Conservation (phyloP, 2,797 vertebrate genomes). For the Pantherophis alleghaniensis region DNA sequence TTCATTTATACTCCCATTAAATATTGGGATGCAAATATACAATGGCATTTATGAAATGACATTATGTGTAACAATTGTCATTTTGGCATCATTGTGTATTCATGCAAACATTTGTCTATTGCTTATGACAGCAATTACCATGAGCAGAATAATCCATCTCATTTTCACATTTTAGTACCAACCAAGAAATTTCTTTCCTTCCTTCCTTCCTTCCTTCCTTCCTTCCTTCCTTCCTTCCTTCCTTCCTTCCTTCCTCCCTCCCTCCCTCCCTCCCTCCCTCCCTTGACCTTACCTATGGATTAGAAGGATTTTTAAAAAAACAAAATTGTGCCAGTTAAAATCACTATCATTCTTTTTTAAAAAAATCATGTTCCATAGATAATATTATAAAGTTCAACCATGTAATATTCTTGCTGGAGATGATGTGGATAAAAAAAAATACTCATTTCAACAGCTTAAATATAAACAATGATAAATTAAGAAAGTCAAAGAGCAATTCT, state of each 20-base stretch:
- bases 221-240: not conserved
- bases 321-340: not conserved
- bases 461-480: not conserved
- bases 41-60: not conserved
- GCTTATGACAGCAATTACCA: not conserved
- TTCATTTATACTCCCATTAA: not conserved
- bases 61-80: not conserved
- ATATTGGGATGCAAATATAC: not conserved
- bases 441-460: not conserved
- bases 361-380: not conserved
- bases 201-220: too few species aligned
- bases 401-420: not conserved
- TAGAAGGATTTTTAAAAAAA: not conserved
- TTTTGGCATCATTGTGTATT: not conserved
- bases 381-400: not conserved
- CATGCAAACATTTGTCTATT: not conserved
- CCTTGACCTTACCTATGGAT: not conserved
- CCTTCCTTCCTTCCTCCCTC: not conserved
- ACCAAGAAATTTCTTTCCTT: not conserved
- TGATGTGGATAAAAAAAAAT: not conserved
- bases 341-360: not conserved
- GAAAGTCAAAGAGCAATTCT: not conserved
- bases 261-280: not conserved
- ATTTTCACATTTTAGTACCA: not conserved
- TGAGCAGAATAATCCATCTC: not conserved